Base-by-base conservation (phyloP, 2,113 vertebrate species). In the Smithornis capensis region DNA sequence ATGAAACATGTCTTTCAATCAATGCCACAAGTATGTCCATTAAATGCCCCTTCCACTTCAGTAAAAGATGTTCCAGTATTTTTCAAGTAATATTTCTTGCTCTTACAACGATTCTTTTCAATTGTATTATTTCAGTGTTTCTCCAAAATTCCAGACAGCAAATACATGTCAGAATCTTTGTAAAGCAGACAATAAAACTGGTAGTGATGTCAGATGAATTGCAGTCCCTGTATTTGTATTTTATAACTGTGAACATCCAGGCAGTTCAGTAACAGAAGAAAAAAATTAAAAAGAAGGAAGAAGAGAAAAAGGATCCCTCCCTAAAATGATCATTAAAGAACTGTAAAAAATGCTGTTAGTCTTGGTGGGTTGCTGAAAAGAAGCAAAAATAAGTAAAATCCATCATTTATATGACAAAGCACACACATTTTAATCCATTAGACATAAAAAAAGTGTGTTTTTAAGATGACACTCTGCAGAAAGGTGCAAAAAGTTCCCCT, bases 181-280 rank as follows among this genome's bases (percentile, higher is more conserved):
- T 78, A 74, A 95, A 94, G 52, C 42, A 92, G 35, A 78, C 56
- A 67, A 74, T 42, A 91, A 73, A 96, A 84, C 42, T 52, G 64
- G 69, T 63, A 42, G 14, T 10, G 59, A 68, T 47, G 52, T 23
- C 60, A 71, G 33, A 42, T 28, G 65, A 59, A 78, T 52, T 82
- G 76, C 44, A 89, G 81, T 59, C 56, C 56, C 29, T 64, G 31
- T 37, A 38, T 90, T 82, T 82, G 37, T 69, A 67, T 81, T 80
- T 95, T 65, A 3, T 11, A 87, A 87, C 12, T 55, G 56, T 50
- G 55, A 86, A 88, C 22, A 64, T 56, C 10, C 83, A 68, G 15
- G 29, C 52, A 68, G 65, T 55, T 89, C 65, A 75, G 25, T 33
- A 92, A 50, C 2, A 16, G 31, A 64, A 50, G 6, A 33, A 42